Evolutionary conservation across 2,113 vertebrate species (phyloP), one percentile per base, ranked within the genome.

Genomic region (Hippocampus comes): DNA sequence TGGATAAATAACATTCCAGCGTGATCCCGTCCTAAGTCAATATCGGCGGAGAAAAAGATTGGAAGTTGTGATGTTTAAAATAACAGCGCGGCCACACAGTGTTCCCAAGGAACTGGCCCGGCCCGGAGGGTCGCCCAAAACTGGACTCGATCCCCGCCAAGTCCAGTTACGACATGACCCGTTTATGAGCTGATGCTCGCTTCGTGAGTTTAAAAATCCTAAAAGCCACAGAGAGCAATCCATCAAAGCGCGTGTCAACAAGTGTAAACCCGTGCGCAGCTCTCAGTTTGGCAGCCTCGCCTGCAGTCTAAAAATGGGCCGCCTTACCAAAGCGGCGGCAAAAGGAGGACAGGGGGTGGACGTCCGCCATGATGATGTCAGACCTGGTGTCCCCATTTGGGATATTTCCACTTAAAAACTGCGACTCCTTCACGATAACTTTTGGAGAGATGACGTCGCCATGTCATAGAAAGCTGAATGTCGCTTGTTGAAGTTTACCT

Each of bases 1-100:
- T 84, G 84, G 71, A 86, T 78, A 88, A 86, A 87, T 87, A 88
- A 87, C 84, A 89, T 89, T 90, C 89, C 87, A 79, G 48, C 77
- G 73, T 67, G 82, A 80, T 86, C 84, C 82, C 77, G 74, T 82
- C 82, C 81, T 80, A 85, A 87, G 82, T 84, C 87, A 88, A 88
- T 85, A 90, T 67, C 81, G 77, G 76, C 73, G 27, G 70, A 77
- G 75, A 76, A 84, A 57, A 80, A 85, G 80, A 67, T 67, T 78
- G 74, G 67, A 83, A 21, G 63, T 71, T 70, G n/a, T 63, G 77
- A 82, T 82, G 75, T 72, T 83, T 76, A 68, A 83, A 84, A 87
- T 82, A 87, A 89, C 78, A 84, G 21, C 38, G 20, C 63, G 9
- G 38, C 63, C 20, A n/a, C 17, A 18, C 60, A 17, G 25, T 2